Evolutionary conservation across 2,113 vertebrate genomes (phyloP).

Genomic region (Protomyctophum bolini): DNA sequence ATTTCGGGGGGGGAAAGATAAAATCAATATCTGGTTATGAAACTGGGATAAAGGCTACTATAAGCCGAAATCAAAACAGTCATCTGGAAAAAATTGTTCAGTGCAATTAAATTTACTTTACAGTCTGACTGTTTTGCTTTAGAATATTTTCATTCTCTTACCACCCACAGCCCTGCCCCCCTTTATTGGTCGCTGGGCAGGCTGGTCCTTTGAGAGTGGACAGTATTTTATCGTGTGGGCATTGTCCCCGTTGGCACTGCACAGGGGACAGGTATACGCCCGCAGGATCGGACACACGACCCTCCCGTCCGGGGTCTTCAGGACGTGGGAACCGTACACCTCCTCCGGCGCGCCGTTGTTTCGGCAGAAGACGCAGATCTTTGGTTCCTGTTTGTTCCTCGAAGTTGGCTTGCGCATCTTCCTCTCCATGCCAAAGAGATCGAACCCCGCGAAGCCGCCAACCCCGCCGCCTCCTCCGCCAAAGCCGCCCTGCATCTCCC

Average conservation of each 20-base stretch:
- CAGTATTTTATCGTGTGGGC: slow-evolving; percentile 87
- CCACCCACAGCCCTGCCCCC: slow-evolving; percentile 84
- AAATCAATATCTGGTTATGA: slow-evolving; percentile 71
- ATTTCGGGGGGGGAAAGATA: slow-evolving; percentile 65
- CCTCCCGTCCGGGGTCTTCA: slow-evolving; percentile 84
- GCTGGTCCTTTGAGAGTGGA: slow-evolving; percentile 84
- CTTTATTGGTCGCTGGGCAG: slow-evolving; percentile 79
- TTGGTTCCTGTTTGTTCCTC: slow-evolving; percentile 82
- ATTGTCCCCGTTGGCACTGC: slow-evolving; percentile 86
- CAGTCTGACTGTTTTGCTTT: slow-evolving; percentile 51
- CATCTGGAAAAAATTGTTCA: slow-evolving; percentile 80
- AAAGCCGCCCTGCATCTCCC: slow-evolving; percentile 70
- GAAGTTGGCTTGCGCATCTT: slow-evolving; percentile 75
- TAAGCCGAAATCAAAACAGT: slow-evolving; percentile 79
- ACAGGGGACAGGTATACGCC: slow-evolving; percentile 84
- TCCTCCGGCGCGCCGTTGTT: slow-evolving; percentile 86
- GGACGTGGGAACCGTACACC: slow-evolving; percentile 84
- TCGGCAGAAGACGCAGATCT: slow-evolving; percentile 86
- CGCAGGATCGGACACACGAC: slow-evolving; percentile 84
- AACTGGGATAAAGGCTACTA: slow-evolving; percentile 67
- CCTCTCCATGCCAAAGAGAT: slow-evolving; percentile 79
- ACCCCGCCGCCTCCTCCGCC: slow-evolving; percentile 52
- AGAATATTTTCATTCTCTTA: slow-evolving; percentile 84
- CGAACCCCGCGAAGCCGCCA: slow-evolving; percentile 76
- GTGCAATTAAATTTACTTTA: slow-evolving; percentile 80